A percentile compares a stretch with the other conserved stretches of the same genome.
Conservation (phyloP, 2,113 vertebrate genomes). For the Hippocampus guttulatus region DNA sequence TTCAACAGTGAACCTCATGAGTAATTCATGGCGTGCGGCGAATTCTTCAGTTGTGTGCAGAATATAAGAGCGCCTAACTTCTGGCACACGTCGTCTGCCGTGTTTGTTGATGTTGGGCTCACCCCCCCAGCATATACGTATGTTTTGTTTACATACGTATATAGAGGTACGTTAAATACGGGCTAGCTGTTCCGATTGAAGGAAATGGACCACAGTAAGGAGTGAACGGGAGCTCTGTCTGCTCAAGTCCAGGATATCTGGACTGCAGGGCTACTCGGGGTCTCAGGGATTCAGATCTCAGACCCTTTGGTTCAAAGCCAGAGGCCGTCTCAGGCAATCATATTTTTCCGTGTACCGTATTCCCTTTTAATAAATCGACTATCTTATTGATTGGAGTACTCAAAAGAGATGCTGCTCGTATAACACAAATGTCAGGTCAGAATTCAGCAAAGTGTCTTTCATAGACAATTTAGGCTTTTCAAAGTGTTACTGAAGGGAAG, state of each 20-base stretch:
- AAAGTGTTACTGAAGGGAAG: not conserved
- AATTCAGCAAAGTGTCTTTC: conserved; percentile 9
- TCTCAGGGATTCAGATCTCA: too few relatives aligned
- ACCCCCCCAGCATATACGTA: not conserved
- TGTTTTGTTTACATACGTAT: too few relatives aligned
- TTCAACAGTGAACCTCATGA: conserved; percentile 53
- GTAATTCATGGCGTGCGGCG: conserved; percentile 56
- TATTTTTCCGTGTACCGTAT: not conserved
- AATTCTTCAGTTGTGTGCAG: conserved; percentile 31
- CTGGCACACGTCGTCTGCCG: conserved; percentile 16
- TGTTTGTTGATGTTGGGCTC: conserved; percentile 25
- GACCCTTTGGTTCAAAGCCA: too few relatives aligned
- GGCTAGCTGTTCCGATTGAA: too few relatives aligned
- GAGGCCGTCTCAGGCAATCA: too few relatives aligned
- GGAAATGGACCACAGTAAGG: too few relatives aligned
- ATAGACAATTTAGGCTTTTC: conserved; percentile 20
- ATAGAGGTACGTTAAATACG: too few relatives aligned
- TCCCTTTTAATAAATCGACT: not conserved
- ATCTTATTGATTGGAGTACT: conserved; percentile 8
- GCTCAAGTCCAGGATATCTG: too few relatives aligned
- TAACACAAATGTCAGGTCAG: conserved; percentile 4
- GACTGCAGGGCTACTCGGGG: too few relatives aligned
- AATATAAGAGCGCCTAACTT: conserved; percentile 44
- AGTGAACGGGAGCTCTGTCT: too few relatives aligned
- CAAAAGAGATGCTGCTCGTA: conserved; percentile 5